Conservation (phyloP, 2,888 invertebrate species). For the Busseola fusca region DNA sequence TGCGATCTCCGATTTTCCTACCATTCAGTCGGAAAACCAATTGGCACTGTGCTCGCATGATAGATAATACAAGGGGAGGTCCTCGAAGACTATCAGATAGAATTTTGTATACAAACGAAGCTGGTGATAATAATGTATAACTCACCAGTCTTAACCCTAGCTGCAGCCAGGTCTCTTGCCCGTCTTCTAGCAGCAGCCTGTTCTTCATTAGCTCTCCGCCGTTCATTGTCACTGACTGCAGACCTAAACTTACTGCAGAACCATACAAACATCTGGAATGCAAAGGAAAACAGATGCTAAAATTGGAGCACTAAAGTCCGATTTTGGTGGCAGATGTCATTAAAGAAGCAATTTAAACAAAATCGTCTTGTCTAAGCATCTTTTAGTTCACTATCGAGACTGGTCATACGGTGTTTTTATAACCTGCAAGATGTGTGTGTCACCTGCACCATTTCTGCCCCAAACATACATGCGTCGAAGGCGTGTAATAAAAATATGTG, state of each 20-base stretch:
- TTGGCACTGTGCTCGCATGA: too few relatives aligned
- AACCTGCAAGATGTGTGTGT: too few relatives aligned
- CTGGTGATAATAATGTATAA: background rate
- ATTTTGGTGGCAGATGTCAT: background rate
- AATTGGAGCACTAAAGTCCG: background rate
- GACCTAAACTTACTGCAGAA: constrained; percentile 96
- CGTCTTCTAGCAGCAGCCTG: constrained; percentile 93
- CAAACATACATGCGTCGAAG: too few relatives aligned
- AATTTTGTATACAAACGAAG: background rate
- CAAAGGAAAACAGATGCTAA: background rate
- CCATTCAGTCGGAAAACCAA: too few relatives aligned
- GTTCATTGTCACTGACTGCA: constrained; percentile 95
- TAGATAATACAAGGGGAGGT: too few relatives aligned
- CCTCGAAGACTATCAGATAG: too few relatives aligned
- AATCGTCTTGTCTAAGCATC: too few relatives aligned
- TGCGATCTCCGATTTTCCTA: background rate
- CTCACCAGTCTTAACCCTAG: constrained; percentile 72
- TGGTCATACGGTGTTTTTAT: too few relatives aligned
- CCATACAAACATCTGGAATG: constrained; percentile 90
- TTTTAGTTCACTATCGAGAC: too few relatives aligned
- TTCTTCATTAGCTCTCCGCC: constrained; percentile 94
- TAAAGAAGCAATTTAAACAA: background rate
- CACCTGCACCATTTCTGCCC: too few relatives aligned
- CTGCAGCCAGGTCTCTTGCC: constrained; percentile 86
- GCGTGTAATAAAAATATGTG: background rate